phyloP scores from a whole-genome alignment of 2,113 vertebrate genomes.

The Plectropomus leopardus region DNA sequence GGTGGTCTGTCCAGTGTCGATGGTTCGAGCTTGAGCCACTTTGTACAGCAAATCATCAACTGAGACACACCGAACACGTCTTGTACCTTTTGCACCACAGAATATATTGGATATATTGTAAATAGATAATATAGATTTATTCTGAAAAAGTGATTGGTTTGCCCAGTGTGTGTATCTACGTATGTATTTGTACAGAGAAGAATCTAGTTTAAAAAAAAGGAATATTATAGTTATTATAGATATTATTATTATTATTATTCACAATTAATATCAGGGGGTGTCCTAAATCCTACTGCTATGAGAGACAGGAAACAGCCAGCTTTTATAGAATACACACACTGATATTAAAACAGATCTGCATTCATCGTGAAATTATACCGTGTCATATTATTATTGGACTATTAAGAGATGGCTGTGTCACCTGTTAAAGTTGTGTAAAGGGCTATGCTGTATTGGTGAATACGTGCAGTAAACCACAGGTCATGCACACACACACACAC shows the following conservation, averaged over 20 bases:
- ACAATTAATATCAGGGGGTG: conserved; percentile 66
- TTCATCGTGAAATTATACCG: conserved; percentile 61
- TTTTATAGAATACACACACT: conserved; percentile 75
- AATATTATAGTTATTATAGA: conserved; percentile 66
- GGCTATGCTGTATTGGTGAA: conserved; percentile 79
- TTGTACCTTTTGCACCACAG: conserved; percentile 78
- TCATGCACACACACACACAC: conserved; percentile 15
- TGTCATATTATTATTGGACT: conserved; percentile 59
- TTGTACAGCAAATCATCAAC: conserved; percentile 70
- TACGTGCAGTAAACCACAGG: conserved; percentile 57
- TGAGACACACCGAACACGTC: conserved; percentile 63
- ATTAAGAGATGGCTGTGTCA: conserved; percentile 71
- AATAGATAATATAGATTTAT: conserved; percentile 83
- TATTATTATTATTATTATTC: conserved; percentile 58
- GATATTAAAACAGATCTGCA: conserved; percentile 70
- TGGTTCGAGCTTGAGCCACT: conserved; percentile 54
- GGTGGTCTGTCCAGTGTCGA: conserved; percentile 36
- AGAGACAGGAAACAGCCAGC: conserved; percentile 70
- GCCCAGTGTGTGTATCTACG: conserved; percentile 76
- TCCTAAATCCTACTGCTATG: conserved; percentile 69
- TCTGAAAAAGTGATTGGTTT: conserved; percentile 76
- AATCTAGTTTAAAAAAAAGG: conserved; percentile 81
- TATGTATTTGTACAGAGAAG: conserved; percentile 85
- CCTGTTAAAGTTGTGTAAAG: conserved; percentile 76
- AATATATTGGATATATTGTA: conserved; percentile 82